Base-by-base conservation (phyloP, 2,113 vertebrate species). In the Penelope pileata region DNA sequence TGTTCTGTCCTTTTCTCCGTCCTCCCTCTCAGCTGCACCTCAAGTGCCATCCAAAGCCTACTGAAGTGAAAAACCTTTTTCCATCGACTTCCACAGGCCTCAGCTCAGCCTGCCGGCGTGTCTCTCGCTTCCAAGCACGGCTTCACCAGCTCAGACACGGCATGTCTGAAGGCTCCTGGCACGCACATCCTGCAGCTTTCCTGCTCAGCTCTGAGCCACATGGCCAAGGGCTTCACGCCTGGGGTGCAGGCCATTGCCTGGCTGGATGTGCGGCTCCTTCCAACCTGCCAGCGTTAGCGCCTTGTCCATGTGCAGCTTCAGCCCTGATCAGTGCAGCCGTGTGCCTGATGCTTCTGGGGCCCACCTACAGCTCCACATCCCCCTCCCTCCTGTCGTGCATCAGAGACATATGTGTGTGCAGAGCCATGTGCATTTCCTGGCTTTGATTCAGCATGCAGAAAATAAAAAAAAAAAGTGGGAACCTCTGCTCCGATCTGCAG, bases 371-470 rank as follows among this genome's bases (percentile, higher is more conserved):
- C 50, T 72, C 79, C 38, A 34, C 32, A 54, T 8, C 10, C 43
- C 51, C 7, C 14, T 32, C 38, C 29, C n/a, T 36, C 30, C 34
- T 5, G 2, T 69, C 78, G 34, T 9, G 27, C 58, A 72, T 62
- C 19, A 9, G 0, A 56, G n/a, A 51, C 56, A 22, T 21, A 40
- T 2, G 22, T 7, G 4, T 62, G 10, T 1, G 3, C 66, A 79
- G 45, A 90, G 34, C 88, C 68, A 22, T 78, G 73, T 34, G 54
- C 72, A 36, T 67, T 83, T n/a, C 42, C 50, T 70, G 85, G 67
- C 69, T 86, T 64, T 48, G 66, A 45, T 82, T 83, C 91, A 77
- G 74, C 29, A 21, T 88, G 53, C 60, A 95, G 76, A 93, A 87
- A 70, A 85, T 50, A 60, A 70, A 18, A 10, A 54, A 30, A 77